Evolutionary conservation across 2,113 vertebrate genomes (phyloP).

Genomic region (Anas platyrhynchos): DNA sequence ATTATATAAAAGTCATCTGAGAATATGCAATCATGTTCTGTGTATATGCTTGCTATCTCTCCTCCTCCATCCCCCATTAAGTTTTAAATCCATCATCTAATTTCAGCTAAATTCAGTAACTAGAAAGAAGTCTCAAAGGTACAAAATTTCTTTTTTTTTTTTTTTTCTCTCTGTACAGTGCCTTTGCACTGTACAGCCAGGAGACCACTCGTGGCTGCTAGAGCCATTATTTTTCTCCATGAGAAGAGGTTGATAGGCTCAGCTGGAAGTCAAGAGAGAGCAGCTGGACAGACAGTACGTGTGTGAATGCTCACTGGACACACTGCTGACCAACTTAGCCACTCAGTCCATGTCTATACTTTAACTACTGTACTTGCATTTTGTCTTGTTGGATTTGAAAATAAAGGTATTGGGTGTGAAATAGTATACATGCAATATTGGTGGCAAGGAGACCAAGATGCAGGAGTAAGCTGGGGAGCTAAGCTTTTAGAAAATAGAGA

Average conservation of each 20-base stretch:
- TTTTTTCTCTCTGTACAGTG: background rate
- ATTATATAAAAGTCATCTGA: background rate
- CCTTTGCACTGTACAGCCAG: background rate
- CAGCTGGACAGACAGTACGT: background rate
- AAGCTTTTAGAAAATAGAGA: background rate
- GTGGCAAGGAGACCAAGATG: background rate
- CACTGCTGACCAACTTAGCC: background rate
- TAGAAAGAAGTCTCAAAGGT: background rate
- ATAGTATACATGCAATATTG: background rate
- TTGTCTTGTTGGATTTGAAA: background rate
- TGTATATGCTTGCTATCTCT: background rate
- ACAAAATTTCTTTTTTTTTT: background rate
- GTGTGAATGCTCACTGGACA: background rate
- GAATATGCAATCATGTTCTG: background rate
- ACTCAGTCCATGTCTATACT: background rate
- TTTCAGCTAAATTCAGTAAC: background rate
- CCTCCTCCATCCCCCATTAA: accelerated
- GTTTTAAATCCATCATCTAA: background rate
- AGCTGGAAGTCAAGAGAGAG: background rate
- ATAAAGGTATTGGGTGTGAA: background rate
- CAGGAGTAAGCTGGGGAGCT: background rate
- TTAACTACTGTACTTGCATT: background rate
- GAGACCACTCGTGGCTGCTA: background rate
- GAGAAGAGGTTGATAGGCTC: background rate
- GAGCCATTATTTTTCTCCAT: background rate